Conservation (phyloP, 1,140 invertebrate species). For the Vanessa atalanta region DNA sequence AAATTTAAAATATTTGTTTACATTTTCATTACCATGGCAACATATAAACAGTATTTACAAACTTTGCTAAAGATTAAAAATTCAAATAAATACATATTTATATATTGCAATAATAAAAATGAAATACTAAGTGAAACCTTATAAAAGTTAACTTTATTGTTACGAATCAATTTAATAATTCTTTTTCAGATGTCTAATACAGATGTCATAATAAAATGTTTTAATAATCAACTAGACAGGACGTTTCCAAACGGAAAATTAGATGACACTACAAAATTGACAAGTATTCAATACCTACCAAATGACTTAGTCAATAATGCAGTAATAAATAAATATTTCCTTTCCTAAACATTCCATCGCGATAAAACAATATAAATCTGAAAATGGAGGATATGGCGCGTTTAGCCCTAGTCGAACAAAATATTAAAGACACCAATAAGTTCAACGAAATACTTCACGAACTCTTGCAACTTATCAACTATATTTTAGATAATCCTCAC, state of each 20-base stretch:
- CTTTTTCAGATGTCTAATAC: no score
- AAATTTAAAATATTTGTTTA: slow-evolving; percentile 15
- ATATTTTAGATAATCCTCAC: slow-evolving; percentile 67
- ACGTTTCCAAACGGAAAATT: slow-evolving; percentile 8
- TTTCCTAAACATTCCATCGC: slow-evolving; percentile 31
- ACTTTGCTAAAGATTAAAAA: background rate
- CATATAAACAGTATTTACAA: background rate
- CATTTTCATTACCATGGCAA: slow-evolving; percentile 34
- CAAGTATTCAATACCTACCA: slow-evolving; percentile 22
- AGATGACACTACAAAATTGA: slow-evolving; percentile 33
- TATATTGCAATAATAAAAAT: background rate
- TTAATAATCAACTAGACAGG: background rate
- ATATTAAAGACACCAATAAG: slow-evolving; percentile 49
- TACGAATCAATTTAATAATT: no score
- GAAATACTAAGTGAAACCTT: no score
- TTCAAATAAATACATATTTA: background rate
- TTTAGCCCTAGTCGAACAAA: slow-evolving; percentile 65
- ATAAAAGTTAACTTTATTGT: no score
- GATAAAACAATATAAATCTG: slow-evolving; percentile 32
- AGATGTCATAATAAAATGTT: background rate
- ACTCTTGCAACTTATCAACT: slow-evolving; percentile 53
- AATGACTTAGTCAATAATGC: slow-evolving; percentile 27
- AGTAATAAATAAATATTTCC: slow-evolving; percentile 35
- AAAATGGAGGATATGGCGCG: slow-evolving; percentile 73
- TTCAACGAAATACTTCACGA: slow-evolving; percentile 60